Percentiles rank a stretch among this genome's conserved stretches.
phyloP scores from a whole-genome alignment of 2,113 vertebrate genomes.

The Lontra canadensis region DNA sequence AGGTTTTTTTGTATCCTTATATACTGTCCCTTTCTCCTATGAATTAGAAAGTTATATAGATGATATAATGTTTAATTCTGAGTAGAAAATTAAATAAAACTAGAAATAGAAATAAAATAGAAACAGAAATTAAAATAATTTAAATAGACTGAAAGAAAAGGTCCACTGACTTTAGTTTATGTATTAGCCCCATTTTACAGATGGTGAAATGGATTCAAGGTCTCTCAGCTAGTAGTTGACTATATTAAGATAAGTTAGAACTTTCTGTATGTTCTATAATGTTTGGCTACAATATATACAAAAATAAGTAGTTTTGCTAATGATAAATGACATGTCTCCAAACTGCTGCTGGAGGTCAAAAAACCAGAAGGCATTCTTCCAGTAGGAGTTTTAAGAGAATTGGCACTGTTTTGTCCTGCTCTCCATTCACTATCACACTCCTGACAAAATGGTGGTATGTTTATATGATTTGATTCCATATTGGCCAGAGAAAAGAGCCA shows the following conservation, averaged over 20 bases:
- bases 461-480: neutral
- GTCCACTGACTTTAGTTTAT: neutral
- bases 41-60: neutral
- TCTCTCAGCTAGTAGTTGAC: neutral
- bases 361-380: neutral
- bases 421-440: neutral
- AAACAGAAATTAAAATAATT: neutral
- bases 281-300: neutral
- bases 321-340: neutral
- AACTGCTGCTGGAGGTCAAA: neutral
- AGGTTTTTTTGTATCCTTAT: neutral
- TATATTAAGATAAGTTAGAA: neutral
- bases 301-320: neutral
- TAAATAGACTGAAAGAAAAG: neutral
- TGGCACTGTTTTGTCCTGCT: neutral
- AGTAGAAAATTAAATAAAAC: neutral
- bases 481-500: neutral
- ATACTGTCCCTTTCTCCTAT: neutral
- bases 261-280: neutral
- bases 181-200: neutral
- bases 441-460: neutral
- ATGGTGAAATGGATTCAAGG: neutral
- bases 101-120: neutral
- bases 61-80: neutral
- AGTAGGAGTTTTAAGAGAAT: neutral